Percentiles rank a stretch among this genome's conserved stretches.
These are phyloP conservation scores for Achatina immaculata DNA, from an alignment of 1,140 invertebrate genomes.

Conservation along the genomic window DNA sequence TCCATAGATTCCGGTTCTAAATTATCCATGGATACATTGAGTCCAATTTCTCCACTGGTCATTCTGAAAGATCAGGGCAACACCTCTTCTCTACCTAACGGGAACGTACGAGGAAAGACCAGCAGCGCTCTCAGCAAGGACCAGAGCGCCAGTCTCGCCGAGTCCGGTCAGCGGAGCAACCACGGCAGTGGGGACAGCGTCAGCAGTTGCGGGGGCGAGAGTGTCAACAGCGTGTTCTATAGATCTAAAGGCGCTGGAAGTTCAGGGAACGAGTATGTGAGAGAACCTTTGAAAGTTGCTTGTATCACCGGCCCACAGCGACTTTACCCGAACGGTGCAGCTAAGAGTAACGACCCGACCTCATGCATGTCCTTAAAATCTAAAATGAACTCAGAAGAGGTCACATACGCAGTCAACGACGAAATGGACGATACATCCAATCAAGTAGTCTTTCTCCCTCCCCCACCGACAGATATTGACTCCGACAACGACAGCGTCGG, in stretches of 20 bases:
- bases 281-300: slow-evolving; percentile 21
- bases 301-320: neutral
- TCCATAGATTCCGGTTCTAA: slow-evolving; percentile 20
- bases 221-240: slow-evolving; percentile 35
- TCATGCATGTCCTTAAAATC: slow-evolving; percentile 24
- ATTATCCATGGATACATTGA: slow-evolving; percentile 8
- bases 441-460: slow-evolving; percentile 29
- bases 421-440: slow-evolving; percentile 29
- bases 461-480: slow-evolving; percentile 33
- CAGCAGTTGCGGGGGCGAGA: slow-evolving; percentile 14
- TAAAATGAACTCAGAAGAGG: slow-evolving; percentile 19
- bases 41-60: slow-evolving; percentile 21
- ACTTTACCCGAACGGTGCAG: slow-evolving; percentile 4
- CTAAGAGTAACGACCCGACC: neutral
- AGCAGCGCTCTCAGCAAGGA: neutral
- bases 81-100: neutral
- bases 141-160: neutral
- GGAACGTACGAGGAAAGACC: neutral
- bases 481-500: slow-evolving; percentile 33
- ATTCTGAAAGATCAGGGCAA: neutral
- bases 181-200: slow-evolving; percentile 27
- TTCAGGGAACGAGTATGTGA: slow-evolving; percentile 20
- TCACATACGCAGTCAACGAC: slow-evolving; percentile 30
- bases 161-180: neutral
- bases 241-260: neutral